These are phyloP conservation scores for Hippocampus barbouri DNA, from an alignment of 2,113 vertebrate genomes.

Conservation along the genomic window DNA sequence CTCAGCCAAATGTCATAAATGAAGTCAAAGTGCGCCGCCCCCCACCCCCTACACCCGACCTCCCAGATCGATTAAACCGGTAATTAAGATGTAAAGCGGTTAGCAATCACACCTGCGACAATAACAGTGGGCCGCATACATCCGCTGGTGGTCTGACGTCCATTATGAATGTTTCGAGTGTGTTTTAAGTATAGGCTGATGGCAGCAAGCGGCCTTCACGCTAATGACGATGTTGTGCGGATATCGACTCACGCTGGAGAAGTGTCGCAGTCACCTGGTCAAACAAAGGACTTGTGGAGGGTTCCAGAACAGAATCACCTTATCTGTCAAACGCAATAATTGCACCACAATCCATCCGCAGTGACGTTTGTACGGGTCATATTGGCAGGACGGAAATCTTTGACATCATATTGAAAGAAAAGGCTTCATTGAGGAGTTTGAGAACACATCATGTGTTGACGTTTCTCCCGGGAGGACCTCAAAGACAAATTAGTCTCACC, in stretches of 20 bases:
- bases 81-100: slow-evolving; percentile 77
- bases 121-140: slow-evolving; percentile 62
- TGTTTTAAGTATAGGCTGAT: slow-evolving; percentile 69
- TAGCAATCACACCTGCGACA: slow-evolving; percentile 73
- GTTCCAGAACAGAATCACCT: slow-evolving; percentile 33
- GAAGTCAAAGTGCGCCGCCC: slow-evolving; percentile 59
- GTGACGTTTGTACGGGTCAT: slow-evolving; percentile 33
- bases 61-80: slow-evolving; percentile 66
- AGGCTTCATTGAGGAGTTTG: background rate
- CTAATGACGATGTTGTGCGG: slow-evolving; percentile 46
- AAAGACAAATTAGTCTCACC: background rate
- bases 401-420: slow-evolving; percentile 3
- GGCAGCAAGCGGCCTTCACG: slow-evolving; percentile 40
- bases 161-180: slow-evolving; percentile 63
- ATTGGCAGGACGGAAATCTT: slow-evolving; percentile 16
- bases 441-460: background rate
- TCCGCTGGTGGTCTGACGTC: slow-evolving; percentile 64
- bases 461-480: background rate
- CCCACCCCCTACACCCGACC: too few relatives aligned
- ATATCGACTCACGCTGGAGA: slow-evolving; percentile 27
- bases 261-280: slow-evolving; percentile 55
- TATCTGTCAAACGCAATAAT: slow-evolving; percentile 45
- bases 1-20: slow-evolving; percentile 60
- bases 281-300: slow-evolving; percentile 40
- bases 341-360: slow-evolving; percentile 39